phyloP scores from a whole-genome alignment of 2,797 vertebrate genomes.

The Lepidocolaptes lacrymiger region DNA sequence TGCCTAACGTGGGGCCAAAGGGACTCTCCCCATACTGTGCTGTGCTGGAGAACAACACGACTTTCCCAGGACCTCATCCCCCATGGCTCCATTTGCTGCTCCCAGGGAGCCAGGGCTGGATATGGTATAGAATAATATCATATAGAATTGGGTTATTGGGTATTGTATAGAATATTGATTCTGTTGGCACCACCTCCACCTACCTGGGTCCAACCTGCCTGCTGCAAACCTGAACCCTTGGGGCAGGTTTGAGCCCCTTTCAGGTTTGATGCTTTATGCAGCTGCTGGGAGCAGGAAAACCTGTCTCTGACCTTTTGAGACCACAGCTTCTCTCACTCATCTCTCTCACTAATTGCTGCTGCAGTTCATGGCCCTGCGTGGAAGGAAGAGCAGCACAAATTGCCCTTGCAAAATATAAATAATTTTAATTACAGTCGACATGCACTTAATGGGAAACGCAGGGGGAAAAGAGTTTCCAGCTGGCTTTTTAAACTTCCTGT shows the following conservation, averaged over 20 bases:
- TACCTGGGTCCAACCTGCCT: neutral
- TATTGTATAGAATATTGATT: neutral
- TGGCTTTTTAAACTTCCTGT: neutral
- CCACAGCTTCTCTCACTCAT: conserved; percentile 1
- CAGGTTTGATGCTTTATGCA: neutral
- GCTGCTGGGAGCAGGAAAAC: neutral
- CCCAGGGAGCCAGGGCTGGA: neutral
- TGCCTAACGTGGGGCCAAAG: neutral
- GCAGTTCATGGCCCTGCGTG: neutral
- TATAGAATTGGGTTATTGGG: no score
- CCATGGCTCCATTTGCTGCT: neutral
- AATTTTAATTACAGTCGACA: conserved; percentile 39
- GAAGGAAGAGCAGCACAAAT: neutral
- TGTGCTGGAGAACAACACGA: neutral
- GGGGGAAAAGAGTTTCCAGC: neutral
- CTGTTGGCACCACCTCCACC: neutral
- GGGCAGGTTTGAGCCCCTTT: neutral
- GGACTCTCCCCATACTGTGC: neutral
- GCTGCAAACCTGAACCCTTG: neutral
- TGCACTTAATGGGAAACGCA: neutral
- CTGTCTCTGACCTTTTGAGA: conserved; percentile 29
- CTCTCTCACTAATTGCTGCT: conserved; percentile 49
- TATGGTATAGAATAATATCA: neutral
- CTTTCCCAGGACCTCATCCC: neutral
- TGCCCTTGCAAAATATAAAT: conserved; percentile 30